Percentiles rank a stretch among this genome's conserved stretches.
These are phyloP conservation scores for Dinocampus coccinellae DNA, from an alignment of 2,888 invertebrate species.

Conservation along the genomic window DNA sequence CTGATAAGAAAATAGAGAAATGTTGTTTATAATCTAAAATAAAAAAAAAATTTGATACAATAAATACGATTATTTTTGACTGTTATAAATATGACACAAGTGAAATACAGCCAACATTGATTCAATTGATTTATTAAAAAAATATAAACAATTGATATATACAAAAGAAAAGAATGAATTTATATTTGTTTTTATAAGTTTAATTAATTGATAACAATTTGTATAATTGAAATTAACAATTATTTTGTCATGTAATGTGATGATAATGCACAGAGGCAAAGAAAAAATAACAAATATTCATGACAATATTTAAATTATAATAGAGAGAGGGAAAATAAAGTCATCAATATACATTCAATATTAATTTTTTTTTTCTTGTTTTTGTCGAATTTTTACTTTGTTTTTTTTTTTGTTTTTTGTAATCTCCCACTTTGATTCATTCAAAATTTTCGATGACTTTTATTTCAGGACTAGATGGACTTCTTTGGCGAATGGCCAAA, in stretches of 20 bases:
- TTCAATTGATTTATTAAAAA: not conserved
- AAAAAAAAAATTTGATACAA: not conserved
- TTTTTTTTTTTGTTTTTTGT: not conserved
- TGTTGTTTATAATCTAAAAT: not conserved
- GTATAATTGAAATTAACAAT: not conserved
- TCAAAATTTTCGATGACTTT: slow-evolving; percentile 32
- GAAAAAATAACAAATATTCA: not conserved
- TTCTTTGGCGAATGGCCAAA: slow-evolving; percentile 65
- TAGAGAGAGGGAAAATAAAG: slow-evolving; percentile 3
- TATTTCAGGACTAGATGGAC: slow-evolving; percentile 64
- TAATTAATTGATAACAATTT: not conserved
- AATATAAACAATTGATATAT: not conserved
- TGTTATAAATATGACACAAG: not conserved
- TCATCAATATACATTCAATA: not conserved
- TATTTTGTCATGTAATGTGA: not conserved
- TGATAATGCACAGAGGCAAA: not conserved
- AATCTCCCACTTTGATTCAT: not conserved
- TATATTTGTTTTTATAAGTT: not conserved
- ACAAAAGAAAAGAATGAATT: not conserved
- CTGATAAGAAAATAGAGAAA: not conserved
- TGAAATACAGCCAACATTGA: not conserved
- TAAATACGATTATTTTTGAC: not conserved
- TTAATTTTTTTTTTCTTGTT: not conserved
- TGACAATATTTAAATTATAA: not conserved
- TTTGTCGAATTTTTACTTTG: not conserved